phyloP scores from a whole-genome alignment of 2,113 vertebrate species.

The Petroica traversi region DNA sequence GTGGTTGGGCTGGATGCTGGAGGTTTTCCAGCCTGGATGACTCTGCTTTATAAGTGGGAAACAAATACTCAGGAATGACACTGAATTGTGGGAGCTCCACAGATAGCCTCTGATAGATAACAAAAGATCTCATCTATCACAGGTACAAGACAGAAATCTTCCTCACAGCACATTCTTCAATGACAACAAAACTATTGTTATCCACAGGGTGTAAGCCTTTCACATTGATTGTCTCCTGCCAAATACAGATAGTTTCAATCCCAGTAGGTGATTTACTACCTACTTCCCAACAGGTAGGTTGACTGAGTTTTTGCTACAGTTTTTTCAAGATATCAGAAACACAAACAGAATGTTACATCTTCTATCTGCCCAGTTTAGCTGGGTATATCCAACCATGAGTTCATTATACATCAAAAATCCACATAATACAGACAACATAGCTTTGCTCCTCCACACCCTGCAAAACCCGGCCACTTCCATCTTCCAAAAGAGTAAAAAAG shows the following conservation, averaged over 20 bases:
- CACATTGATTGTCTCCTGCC: neutral
- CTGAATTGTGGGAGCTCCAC: neutral
- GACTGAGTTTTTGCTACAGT: neutral
- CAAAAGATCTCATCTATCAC: neutral
- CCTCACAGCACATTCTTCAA: neutral
- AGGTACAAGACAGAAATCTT: neutral
- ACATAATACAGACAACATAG: neutral
- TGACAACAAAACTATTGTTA: neutral
- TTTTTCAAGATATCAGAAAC: neutral
- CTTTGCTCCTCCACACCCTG: neutral
- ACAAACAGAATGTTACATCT: neutral
- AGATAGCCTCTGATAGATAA: neutral
- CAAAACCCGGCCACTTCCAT: neutral
- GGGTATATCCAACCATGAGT: neutral
- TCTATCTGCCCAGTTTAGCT: neutral
- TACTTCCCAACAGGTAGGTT: neutral
- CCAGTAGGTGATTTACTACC: neutral
- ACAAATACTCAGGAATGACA: neutral
- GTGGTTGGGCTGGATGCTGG: neutral
- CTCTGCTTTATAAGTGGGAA: neutral
- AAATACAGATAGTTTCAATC: neutral
- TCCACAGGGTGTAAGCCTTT: neutral
- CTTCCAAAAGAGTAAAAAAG: neutral
- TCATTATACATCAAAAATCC: accelerated
- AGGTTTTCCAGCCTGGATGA: neutral